Evolutionary conservation across 1,140 invertebrate genomes (phyloP), one percentile per base, ranked within the genome.

Genomic region (Aleiodes sp.): DNA sequence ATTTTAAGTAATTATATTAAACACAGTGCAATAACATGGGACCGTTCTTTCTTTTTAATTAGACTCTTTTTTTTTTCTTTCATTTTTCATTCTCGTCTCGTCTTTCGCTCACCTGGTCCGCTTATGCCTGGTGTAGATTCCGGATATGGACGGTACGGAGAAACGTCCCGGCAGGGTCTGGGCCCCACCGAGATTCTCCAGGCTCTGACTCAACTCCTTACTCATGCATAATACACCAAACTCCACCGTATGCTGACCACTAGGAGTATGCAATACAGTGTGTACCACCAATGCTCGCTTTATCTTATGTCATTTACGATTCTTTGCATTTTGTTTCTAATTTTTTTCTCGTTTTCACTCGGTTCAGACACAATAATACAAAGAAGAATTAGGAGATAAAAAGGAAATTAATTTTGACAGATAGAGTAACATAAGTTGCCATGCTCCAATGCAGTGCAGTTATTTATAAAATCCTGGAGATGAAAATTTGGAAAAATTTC

Each of bases 111-210:
- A 89, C 88, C 87, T 88, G 83, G 87, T 88, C 73, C 88, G 83
- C 77, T 88, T 88, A 75, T 88, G 87, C 78, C 87, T 86, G 77
- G 86, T 87, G 86, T 88, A 86, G 83, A 88, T 87, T 79, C 86
- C 86, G 78, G 86, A 87, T 81, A 88, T 86, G 80, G 85, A 86
- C 43, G 85, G 83, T 73, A 86, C 84, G 63, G 86, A 86, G 74
- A 87, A 86, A 75, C 87, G 86, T 74, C 84, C 84, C 81, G 85
- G 84, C 79, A 87, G 84, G 85, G 86, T 87, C 78, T 88, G 86
- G 57, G 85, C 85, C 84, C 87, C 86, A 70, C 84, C 87, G 84
- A 88, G 86, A 80, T 87, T 87, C 82, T 87, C 87, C 80, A 88
- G 84, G 82, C 86, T 87, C 79, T 87, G 85, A 87, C 87, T 87